Evolutionary conservation across 2,888 invertebrate genomes (phyloP).

Genomic region (Athalia circularis): DNA sequence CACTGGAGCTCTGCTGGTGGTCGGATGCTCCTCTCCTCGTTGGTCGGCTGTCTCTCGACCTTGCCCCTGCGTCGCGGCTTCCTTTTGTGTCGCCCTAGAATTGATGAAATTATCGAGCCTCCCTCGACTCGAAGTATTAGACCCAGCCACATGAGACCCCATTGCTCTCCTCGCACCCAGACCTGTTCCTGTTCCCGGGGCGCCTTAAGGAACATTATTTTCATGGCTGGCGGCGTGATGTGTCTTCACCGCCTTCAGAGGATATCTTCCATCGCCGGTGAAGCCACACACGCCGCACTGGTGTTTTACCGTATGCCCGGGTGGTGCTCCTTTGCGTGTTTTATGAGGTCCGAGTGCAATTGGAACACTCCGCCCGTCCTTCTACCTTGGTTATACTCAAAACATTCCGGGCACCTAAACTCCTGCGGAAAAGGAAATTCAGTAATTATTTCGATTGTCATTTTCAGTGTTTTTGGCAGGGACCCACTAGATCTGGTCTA

Average conservation of each 20-base stretch:
- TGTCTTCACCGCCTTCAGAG: too few species aligned
- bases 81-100: too few species aligned
- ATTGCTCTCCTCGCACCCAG: too few species aligned
- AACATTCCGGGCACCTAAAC: constrained; percentile 1
- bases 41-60: background rate
- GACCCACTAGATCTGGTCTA: background rate
- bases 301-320: too few species aligned
- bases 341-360: background rate
- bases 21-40: background rate
- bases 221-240: too few species aligned
- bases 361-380: constrained; percentile 5
- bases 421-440: background rate
- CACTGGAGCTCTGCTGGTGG: background rate
- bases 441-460: too few species aligned
- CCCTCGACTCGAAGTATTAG: background rate
- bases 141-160: too few species aligned
- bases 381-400: background rate
- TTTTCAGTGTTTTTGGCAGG: background rate
- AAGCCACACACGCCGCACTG: too few species aligned
- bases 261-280: too few species aligned
- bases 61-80: background rate
- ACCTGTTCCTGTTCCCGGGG: too few species aligned
- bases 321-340: background rate
- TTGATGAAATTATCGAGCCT: background rate
- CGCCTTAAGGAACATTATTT: too few species aligned